Percentiles rank a stretch among this genome's conserved stretches.
Conservation (phyloP, 2,797 vertebrate species). For the Odontamblyopus lacepedii region DNA sequence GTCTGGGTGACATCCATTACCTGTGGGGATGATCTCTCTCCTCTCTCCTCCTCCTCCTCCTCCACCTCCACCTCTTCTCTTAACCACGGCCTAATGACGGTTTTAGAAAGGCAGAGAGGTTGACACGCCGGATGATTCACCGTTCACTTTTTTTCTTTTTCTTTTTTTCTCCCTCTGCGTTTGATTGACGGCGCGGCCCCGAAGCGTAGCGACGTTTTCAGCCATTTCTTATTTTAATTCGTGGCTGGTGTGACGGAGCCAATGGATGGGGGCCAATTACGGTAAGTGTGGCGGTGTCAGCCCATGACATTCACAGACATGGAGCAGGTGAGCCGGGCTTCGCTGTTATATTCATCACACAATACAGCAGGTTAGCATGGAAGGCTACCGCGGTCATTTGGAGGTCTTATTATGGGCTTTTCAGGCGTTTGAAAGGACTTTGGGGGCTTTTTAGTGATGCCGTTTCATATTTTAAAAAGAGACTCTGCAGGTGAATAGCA, state of each 20-base stretch:
- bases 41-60: background rate
- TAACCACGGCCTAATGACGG: constrained; percentile 1
- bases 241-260: constrained; percentile 66
- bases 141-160: background rate
- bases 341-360: constrained; percentile 2
- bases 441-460: background rate
- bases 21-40: background rate
- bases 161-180: background rate
- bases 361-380: background rate
- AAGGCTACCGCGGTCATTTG: background rate
- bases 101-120: constrained; percentile 6
- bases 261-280: constrained; percentile 76
- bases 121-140: constrained; percentile 7
- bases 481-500: background rate
- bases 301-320: constrained; percentile 42
- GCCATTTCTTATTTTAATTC: constrained; percentile 76
- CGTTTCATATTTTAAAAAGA: background rate
- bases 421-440: background rate
- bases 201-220: constrained; percentile 68
- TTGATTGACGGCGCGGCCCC: constrained; percentile 3
- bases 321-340: constrained; percentile 5
- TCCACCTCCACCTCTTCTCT: background rate
- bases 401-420: background rate
- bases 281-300: constrained; percentile 68
- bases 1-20: background rate